Evolutionary conservation across 2,888 invertebrate species (phyloP).

Genomic region (Anarsia innoxiella): DNA sequence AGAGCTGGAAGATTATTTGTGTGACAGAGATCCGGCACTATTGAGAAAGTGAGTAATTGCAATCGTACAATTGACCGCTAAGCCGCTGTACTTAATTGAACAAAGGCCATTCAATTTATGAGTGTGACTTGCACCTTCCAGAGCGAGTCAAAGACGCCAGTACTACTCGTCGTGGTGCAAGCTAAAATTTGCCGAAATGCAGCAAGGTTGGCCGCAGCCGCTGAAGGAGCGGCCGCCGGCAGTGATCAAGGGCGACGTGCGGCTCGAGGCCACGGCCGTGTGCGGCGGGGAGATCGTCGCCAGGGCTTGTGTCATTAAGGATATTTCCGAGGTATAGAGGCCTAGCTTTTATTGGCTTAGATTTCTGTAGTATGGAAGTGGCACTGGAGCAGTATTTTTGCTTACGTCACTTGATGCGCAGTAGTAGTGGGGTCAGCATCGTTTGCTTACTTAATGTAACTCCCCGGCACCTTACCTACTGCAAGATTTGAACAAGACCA

Average conservation of each 20-base stretch:
- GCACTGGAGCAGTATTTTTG: too few species aligned
- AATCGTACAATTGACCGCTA: too few species aligned
- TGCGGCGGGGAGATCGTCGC: constrained; percentile 80
- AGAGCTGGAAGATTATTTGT: constrained; percentile 77
- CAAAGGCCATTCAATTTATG: too few species aligned
- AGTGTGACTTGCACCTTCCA: too few species aligned
- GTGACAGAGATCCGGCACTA: constrained; percentile 67
- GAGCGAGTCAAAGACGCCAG: constrained; percentile 79
- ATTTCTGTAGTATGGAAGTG: too few species aligned
- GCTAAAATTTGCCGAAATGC: constrained; percentile 78
- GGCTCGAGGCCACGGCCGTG: constrained; percentile 79
- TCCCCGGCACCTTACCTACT: too few species aligned
- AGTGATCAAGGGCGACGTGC: constrained; percentile 24
- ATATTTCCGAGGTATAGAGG: constrained; percentile 75
- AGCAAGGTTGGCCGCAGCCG: constrained; percentile 54
- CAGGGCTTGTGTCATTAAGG: constrained; percentile 82
- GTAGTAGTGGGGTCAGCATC: too few species aligned
- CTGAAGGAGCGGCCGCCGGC: constrained; percentile 25
- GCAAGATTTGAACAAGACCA: too few species aligned
- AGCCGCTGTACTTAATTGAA: too few species aligned
- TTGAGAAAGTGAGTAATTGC: constrained; percentile 79
- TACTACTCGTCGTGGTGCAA: constrained; percentile 76
- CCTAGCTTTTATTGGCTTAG: background rate
- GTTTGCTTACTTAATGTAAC: too few species aligned
- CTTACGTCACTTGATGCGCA: too few species aligned